A percentile compares a stretch with the other conserved stretches of the same genome.
phyloP scores from a whole-genome alignment of 2,113 vertebrate genomes.

The Cephalophus harveyi region DNA sequence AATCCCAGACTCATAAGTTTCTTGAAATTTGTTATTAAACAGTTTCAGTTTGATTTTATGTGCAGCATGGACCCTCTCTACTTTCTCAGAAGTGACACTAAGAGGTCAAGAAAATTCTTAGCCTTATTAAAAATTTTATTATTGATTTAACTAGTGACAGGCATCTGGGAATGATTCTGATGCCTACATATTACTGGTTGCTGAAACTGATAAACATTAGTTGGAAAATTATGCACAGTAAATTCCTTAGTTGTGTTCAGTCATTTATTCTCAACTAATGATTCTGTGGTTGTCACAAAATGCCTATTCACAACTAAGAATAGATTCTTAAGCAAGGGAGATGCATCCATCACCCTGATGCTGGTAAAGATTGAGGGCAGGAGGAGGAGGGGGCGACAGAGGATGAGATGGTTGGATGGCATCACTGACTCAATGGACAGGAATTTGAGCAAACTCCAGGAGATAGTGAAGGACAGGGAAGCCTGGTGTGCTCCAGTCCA shows the following conservation, averaged over 20 bases:
- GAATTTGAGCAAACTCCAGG: too few relatives aligned
- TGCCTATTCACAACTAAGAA: background rate
- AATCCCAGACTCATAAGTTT: background rate
- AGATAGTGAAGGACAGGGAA: too few relatives aligned
- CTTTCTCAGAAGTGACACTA: background rate
- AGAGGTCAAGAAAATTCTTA: background rate
- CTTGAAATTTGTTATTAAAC: background rate
- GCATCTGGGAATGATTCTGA: background rate
- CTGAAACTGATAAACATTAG: background rate
- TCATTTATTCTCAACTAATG: background rate
- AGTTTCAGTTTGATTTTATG: background rate
- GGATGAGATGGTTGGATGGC: too few relatives aligned
- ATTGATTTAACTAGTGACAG: background rate
- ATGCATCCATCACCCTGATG: background rate
- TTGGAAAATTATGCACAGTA: background rate
- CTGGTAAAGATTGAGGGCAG: background rate
- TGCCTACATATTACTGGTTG: background rate
- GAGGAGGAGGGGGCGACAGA: background rate
- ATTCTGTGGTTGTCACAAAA: background rate
- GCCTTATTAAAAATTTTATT: background rate
- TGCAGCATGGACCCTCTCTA: background rate
- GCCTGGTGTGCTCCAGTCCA: too few relatives aligned
- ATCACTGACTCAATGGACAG: too few relatives aligned
- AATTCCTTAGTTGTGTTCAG: background rate
- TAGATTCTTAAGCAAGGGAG: background rate